These are phyloP conservation scores for Tetramorium simillimum DNA, from an alignment of 1,140 invertebrate species.

Conservation along the genomic window DNA sequence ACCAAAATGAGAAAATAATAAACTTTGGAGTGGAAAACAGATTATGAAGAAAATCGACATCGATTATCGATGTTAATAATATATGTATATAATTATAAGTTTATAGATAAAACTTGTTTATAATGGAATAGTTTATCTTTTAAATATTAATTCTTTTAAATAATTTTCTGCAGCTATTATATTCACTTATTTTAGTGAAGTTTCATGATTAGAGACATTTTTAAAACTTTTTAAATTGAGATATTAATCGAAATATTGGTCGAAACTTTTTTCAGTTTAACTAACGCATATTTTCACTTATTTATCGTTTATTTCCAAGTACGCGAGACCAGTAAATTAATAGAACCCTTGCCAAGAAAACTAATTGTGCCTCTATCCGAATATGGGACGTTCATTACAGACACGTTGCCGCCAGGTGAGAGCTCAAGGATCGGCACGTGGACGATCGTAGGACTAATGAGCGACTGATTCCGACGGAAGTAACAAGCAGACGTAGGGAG, in stretches of 20 bases:
- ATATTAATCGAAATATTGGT: background rate
- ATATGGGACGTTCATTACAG: background rate
- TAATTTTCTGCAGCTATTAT: background rate
- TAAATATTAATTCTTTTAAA: background rate
- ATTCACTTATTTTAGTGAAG: background rate
- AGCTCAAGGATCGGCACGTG: constrained; percentile 53
- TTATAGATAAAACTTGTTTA: background rate
- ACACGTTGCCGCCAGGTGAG: constrained; percentile 54
- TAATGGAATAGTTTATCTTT: background rate
- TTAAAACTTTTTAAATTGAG: background rate
- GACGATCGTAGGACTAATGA: constrained; percentile 47
- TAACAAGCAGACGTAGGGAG: background rate
- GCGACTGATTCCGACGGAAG: constrained; percentile 34
- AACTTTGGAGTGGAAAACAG: background rate
- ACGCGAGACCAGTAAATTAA: background rate
- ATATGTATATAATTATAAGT: background rate
- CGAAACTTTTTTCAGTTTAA: background rate
- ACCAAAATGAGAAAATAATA: background rate
- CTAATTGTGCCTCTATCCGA: background rate
- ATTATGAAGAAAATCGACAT: background rate
- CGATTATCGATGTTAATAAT: background rate
- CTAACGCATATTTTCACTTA: background rate
- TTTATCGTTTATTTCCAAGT: background rate
- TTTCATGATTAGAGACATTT: background rate
- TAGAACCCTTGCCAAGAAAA: background rate